Percentiles rank a stretch among this genome's conserved stretches.
These are phyloP conservation scores for Pyrocephalus nanus DNA, from an alignment of 2,797 vertebrate genomes.

Conservation along the genomic window DNA sequence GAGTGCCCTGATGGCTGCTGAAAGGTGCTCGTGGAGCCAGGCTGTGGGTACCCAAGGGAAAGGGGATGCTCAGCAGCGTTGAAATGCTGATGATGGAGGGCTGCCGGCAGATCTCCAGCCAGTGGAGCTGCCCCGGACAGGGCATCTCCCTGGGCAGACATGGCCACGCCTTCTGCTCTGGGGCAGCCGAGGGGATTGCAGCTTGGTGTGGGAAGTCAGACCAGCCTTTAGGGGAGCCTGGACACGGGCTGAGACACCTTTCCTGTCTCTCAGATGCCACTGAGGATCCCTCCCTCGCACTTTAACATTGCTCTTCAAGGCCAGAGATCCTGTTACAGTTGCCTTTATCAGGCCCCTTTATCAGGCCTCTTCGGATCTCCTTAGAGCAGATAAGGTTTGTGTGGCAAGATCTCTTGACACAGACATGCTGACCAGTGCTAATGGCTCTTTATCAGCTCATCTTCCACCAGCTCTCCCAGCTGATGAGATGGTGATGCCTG, in stretches of 20 bases:
- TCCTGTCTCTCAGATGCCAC: rapidly evolving
- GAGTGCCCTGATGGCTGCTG: rapidly evolving
- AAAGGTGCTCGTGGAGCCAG: background rate
- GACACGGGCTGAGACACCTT: background rate
- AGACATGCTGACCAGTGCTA: background rate
- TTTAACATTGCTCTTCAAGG: background rate
- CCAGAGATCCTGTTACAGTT: background rate
- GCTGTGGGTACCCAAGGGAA: rapidly evolving
- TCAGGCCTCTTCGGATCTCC: background rate
- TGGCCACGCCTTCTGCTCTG: rapidly evolving
- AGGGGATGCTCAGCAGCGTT: rapidly evolving
- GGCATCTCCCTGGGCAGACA: background rate
- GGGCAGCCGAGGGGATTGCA: background rate
- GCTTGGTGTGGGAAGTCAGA: background rate
- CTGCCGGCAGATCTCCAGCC: background rate
- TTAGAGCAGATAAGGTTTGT: background rate
- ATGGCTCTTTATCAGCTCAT: background rate
- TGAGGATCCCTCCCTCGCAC: background rate
- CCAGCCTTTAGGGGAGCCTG: background rate
- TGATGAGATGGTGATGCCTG: background rate
- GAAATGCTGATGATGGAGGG: background rate
- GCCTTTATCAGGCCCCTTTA: background rate
- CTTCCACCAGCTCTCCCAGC: background rate
- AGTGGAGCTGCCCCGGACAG: rapidly evolving
- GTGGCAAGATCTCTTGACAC: background rate